Evolutionary conservation across 1,140 invertebrate genomes (phyloP).

Genomic region (Brachionus koreanus): DNA sequence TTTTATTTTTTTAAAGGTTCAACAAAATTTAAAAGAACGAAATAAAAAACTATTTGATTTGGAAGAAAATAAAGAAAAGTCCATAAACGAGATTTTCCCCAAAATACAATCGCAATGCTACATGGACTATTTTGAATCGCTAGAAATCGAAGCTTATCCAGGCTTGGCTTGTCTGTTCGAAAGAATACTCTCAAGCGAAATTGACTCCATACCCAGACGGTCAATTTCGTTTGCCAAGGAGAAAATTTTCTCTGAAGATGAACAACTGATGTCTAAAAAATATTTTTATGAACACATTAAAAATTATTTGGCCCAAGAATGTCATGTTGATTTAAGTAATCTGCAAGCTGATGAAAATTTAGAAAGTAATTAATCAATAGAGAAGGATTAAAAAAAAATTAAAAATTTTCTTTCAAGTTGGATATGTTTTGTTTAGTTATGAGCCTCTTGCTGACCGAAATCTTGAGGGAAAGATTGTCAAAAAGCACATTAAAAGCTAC

Average conservation of each 20-base stretch:
- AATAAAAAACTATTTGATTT: not conserved
- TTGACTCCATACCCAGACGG: conserved; percentile 15
- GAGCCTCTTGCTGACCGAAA: conserved; percentile 1
- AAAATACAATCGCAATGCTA: not conserved
- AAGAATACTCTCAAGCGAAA: not conserved
- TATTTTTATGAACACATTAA: conserved; percentile 2
- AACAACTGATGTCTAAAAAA: conserved; percentile 19
- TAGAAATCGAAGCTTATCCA: not conserved
- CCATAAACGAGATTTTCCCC: conserved; percentile 1
- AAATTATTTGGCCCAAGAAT: not conserved
- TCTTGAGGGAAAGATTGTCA: not conserved
- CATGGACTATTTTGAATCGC: conserved; percentile 28
- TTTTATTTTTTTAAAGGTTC: not conserved
- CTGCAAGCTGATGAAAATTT: not conserved
- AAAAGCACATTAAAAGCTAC: conserved; percentile 31
- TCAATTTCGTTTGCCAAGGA: conserved; percentile 31
- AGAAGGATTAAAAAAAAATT: not conserved
- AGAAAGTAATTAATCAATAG: not conserved
- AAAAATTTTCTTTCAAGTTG: not conserved
- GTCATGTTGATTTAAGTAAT: not conserved
- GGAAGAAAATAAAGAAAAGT: conserved; percentile 40
- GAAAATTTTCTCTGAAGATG: conserved; percentile 24
- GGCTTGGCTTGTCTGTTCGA: not conserved
- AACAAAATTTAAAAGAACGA: not conserved
- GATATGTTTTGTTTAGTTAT: conserved; percentile 7